Evolutionary conservation across 2,888 invertebrate species (phyloP), one percentile per base, ranked within the genome.

Genomic region (Exocentrus adspersus): DNA sequence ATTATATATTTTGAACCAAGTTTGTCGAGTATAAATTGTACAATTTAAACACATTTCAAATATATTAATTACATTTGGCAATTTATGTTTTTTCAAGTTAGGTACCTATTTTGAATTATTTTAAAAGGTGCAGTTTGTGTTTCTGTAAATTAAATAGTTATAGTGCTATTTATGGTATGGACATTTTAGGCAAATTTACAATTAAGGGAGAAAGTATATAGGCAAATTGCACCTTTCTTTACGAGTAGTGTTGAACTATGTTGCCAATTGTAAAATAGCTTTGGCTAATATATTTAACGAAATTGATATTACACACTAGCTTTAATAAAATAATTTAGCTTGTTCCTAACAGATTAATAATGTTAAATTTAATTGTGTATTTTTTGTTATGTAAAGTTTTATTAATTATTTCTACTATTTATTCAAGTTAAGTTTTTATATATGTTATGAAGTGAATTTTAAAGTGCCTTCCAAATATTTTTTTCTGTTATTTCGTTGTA

Each of bases 381-480:
- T 67, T 61, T 65, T 65, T 65, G 64, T 64, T 60, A 62, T 60
- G 32, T 60, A 56, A 64, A 60, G 45, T 58, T 67, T 58, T 69
- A 46, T 59, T 60, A 60, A 66, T 66, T 52, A 67, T 58, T 69
- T 66, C 54, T 50, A 52, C 61, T 62, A 41, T 67, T 58, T 65
- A 65, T 52, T 60, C 60, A 62, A 24, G 54, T 60, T 46, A 62
- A 65, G 61, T 58, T 65, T 63, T 66, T 65, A 58, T 65, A 51
- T 45, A 56, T 50, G 46, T 50, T 56, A 30, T 19, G 37, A 58
- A 50, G 14, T 59, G 41, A 53, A 68, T 69, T 67, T 53, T 64
- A 68, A 72, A 73, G 73, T 73, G 73, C 73, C 73, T 73, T 73
- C 70, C 72, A 67, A 68, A 71, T 71, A 70, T 73, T 68, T 69